These are phyloP conservation scores for Chesias legatella DNA, from an alignment of 2,888 invertebrate species.

Conservation along the genomic window DNA sequence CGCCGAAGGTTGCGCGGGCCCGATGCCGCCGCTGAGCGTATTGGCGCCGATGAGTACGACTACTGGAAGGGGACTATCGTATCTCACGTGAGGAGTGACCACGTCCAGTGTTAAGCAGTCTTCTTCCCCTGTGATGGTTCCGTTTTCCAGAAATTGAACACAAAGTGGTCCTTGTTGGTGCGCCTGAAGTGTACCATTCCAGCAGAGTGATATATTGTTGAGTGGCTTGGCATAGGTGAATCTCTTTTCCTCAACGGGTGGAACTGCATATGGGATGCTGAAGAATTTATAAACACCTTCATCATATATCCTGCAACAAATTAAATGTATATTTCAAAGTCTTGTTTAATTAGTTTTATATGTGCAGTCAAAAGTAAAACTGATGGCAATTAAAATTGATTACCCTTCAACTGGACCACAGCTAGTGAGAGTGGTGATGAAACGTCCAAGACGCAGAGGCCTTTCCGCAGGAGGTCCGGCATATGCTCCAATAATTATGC, in stretches of 20 bases:
- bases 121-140: slow-evolving; percentile 85
- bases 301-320: slow-evolving; percentile 81
- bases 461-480: slow-evolving; percentile 77
- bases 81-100: slow-evolving; percentile 89
- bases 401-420: slow-evolving; percentile 91
- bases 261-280: slow-evolving; percentile 89
- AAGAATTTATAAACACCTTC: slow-evolving; percentile 90
- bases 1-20: slow-evolving; percentile 87
- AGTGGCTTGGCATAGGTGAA: slow-evolving; percentile 86
- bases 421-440: slow-evolving; percentile 85
- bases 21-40: slow-evolving; percentile 87
- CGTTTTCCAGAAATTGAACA: slow-evolving; percentile 84
- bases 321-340: not conserved
- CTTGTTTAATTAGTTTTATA: not conserved
- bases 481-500: slow-evolving; percentile 80
- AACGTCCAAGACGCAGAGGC: slow-evolving; percentile 86
- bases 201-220: slow-evolving; percentile 85
- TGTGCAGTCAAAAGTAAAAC: no score
- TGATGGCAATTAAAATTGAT: slow-evolving; percentile 22
- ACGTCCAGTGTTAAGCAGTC: slow-evolving; percentile 92
- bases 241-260: slow-evolving; percentile 84
- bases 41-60: slow-evolving; percentile 91
- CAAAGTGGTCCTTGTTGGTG: slow-evolving; percentile 85
- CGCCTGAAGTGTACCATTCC: slow-evolving; percentile 87
- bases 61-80: slow-evolving; percentile 89